A percentile compares a stretch with the other conserved stretches of the same genome.
Conservation (phyloP, 92 coral and sea anemone species). For the Meandrina meandrites region DNA sequence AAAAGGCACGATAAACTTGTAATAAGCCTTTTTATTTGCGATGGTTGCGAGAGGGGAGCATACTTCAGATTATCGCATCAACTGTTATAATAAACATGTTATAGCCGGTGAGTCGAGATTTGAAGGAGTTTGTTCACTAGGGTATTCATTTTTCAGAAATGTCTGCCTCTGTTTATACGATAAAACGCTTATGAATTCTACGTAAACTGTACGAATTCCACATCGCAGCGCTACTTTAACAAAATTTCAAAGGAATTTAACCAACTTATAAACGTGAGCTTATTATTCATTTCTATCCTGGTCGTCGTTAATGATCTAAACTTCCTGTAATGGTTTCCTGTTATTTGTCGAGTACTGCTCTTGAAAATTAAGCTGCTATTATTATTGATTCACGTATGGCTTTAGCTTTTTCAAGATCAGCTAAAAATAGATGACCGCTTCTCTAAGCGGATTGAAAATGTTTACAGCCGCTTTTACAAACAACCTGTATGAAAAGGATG, state of each 20-base stretch:
- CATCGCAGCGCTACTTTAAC: neutral
- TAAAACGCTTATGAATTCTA: neutral
- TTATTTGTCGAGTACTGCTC: slow-evolving; percentile 1
- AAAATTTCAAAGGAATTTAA: neutral
- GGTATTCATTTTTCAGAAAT: neutral
- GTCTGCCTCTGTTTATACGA: too few species aligned
- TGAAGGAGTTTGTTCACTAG: neutral
- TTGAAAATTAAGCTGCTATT: neutral
- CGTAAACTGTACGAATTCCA: neutral
- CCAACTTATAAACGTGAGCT: neutral
- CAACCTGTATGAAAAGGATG: slow-evolving; percentile 8
- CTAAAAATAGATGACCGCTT: neutral
- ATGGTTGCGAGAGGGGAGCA: neutral
- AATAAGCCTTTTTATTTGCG: neutral
- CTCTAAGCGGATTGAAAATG: neutral
- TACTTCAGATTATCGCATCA: neutral
- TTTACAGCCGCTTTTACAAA: slow-evolving; percentile 5
- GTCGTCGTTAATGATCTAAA: neutral
- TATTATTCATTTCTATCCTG: neutral
- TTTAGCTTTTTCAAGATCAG: neutral
- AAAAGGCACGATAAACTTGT: neutral
- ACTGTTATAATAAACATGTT: neutral
- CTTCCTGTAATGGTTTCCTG: neutral
- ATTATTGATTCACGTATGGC: neutral
- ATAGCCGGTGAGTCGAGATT: neutral